Percentiles rank a stretch among this genome's conserved stretches.
Conservation (phyloP, 1,140 invertebrate genomes). For the Calephelis nemesis region DNA sequence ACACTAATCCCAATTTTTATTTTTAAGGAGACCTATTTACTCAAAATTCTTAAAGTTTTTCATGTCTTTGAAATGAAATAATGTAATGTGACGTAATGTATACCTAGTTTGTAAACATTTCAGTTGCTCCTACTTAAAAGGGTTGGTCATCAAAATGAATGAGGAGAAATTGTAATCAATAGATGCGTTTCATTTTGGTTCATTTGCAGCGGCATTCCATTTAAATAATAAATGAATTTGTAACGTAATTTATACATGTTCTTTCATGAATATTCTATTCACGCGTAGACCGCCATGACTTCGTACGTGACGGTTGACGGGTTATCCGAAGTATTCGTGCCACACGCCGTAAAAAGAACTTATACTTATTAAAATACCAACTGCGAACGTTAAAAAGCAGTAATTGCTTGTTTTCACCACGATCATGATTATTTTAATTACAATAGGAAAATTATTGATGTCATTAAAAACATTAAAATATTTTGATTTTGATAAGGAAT, state of each 20-base stretch:
- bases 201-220: background rate
- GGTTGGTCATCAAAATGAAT: background rate
- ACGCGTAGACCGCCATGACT: slow-evolving; percentile 57
- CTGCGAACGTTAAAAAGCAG: no score
- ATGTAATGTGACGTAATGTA: no score
- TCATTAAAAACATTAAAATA: no score
- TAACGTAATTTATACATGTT: slow-evolving; percentile 21
- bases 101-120: background rate
- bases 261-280: slow-evolving; percentile 43
- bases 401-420: no score
- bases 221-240: slow-evolving; percentile 4
- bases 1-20: no score
- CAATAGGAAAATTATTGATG: no score
- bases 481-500: no score
- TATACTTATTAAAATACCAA: no score
- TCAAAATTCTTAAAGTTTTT: no score
- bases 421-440: no score
- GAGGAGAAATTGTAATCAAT: background rate
- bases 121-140: background rate
- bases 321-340: slow-evolving; percentile 1
- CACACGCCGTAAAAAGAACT: background rate
- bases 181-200: background rate
- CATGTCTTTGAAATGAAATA: no score
- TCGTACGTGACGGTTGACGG: slow-evolving; percentile 48
- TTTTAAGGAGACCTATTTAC: no score